phyloP scores from a whole-genome alignment of 92 coral and sea anemone species.

The Porites cylindrica region DNA sequence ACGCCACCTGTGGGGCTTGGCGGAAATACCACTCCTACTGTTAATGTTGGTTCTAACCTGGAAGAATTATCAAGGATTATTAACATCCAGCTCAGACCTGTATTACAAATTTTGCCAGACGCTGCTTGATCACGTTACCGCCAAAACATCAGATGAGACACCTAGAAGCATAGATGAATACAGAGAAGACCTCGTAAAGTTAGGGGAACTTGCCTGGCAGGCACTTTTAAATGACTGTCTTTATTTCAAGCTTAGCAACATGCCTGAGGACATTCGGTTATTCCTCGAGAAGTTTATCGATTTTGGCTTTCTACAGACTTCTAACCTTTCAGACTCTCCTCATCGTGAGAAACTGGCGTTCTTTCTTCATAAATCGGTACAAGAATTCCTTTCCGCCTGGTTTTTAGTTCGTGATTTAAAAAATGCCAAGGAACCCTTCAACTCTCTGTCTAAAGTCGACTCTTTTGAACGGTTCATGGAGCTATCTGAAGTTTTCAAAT shows the following conservation, averaged over 20 bases:
- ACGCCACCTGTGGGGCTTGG: slow-evolving; percentile 8
- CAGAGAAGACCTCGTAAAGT: not conserved
- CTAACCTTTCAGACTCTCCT: slow-evolving; percentile 5
- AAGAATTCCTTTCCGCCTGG: slow-evolving; percentile 35
- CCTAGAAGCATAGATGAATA: not conserved
- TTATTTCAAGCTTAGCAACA: not conserved
- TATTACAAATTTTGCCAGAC: not conserved
- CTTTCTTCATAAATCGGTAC: slow-evolving; percentile 27
- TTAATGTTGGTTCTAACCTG: slow-evolving; percentile 17
- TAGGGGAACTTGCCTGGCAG: slow-evolving; percentile 18
- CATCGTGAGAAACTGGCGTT: not conserved
- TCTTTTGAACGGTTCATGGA: not conserved
- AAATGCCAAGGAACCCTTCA: not conserved
- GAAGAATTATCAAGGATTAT: not conserved
- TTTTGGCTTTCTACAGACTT: slow-evolving; percentile 13
- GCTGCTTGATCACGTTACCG: not conserved
- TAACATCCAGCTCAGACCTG: too few species aligned
- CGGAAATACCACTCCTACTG: slow-evolving; percentile 16
- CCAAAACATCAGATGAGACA: not conserved
- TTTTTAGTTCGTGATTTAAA: slow-evolving; percentile 2
- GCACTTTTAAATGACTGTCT: slow-evolving; percentile 25
- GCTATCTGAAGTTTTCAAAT: not conserved
- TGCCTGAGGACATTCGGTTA: slow-evolving; percentile 4
- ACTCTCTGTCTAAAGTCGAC: not conserved
- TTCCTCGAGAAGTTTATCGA: not conserved